Percentiles rank a stretch among this genome's conserved stretches.
Evolutionary conservation across 1,140 invertebrate genomes (phyloP).

Genomic region (Papilio dardanus): DNA sequence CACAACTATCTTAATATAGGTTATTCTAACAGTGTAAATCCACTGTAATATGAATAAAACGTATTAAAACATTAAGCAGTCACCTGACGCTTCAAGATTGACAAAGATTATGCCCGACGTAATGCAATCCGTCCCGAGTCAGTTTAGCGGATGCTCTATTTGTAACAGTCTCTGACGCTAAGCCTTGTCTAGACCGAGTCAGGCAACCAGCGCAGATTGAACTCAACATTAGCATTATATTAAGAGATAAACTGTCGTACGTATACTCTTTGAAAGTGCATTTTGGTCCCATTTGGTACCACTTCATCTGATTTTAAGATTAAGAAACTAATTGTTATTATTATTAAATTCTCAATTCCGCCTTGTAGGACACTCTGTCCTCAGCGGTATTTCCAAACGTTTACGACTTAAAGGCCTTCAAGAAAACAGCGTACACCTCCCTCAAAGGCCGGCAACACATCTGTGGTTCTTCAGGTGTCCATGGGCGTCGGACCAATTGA

Average conservation of each 20-base stretch:
- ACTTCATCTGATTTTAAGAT: too few species aligned
- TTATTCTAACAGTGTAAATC: not conserved
- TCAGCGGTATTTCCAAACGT: too few species aligned
- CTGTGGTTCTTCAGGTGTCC: too few species aligned
- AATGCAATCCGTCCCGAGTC: conserved; percentile 49
- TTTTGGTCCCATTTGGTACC: not conserved
- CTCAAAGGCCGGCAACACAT: too few species aligned
- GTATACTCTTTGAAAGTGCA: not conserved
- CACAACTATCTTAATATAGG: too few species aligned
- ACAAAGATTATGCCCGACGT: conserved; percentile 46
- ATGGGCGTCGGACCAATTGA: too few species aligned
- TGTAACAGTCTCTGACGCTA: conserved; percentile 57
- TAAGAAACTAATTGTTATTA: too few species aligned
- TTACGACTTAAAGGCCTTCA: too few species aligned
- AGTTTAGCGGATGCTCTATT: conserved; percentile 55
- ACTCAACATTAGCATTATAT: conserved; percentile 60
- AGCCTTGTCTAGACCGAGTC: conserved; percentile 51
- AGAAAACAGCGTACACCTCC: too few species aligned
- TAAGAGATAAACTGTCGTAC: conserved; percentile 34
- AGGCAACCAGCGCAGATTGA: conserved; percentile 59
- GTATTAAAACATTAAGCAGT: conserved; percentile 13
- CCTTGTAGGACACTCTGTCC: too few species aligned
- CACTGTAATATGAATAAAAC: not conserved
- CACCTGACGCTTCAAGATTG: conserved; percentile 36
- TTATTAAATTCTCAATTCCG: too few species aligned